A percentile compares a stretch with the other conserved stretches of the same genome.
These are phyloP conservation scores for Nibea coibor DNA, from an alignment of 2,113 vertebrate genomes.

Conservation along the genomic window DNA sequence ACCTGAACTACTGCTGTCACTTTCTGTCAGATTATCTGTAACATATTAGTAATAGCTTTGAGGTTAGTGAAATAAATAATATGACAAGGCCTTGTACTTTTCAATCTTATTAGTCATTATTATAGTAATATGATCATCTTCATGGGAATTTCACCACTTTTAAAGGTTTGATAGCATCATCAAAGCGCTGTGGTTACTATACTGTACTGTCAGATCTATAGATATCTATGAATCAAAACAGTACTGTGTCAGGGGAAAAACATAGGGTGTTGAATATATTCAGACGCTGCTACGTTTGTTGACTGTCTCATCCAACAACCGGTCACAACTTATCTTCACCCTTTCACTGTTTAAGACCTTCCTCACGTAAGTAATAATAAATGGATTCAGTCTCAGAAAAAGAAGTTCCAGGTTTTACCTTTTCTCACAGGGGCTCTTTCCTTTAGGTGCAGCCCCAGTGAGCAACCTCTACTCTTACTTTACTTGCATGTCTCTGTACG, in stretches of 20 bases:
- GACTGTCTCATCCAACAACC: background rate
- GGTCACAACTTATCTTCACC: background rate
- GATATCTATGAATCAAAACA: background rate
- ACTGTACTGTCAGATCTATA: background rate
- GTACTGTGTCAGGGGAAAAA: background rate
- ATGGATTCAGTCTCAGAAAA: background rate
- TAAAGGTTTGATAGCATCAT: slow-evolving; percentile 10
- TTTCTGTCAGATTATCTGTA: slow-evolving; percentile 73
- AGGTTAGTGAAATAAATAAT: background rate
- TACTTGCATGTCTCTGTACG: background rate
- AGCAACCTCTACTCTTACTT: slow-evolving; percentile 24
- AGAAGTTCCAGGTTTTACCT: slow-evolving; percentile 1
- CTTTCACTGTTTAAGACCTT: background rate
- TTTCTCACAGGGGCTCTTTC: slow-evolving; percentile 6
- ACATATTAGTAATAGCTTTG: slow-evolving; percentile 27
- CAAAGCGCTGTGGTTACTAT: background rate
- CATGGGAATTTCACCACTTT: slow-evolving; percentile 1
- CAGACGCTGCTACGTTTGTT: background rate
- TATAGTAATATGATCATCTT: background rate
- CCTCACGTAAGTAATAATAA: background rate
- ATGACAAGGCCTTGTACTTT: background rate
- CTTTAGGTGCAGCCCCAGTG: slow-evolving; percentile 36
- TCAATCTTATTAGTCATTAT: background rate
- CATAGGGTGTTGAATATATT: background rate
- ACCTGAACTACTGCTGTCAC: slow-evolving; percentile 79